Evolutionary conservation across 2,113 vertebrate genomes (phyloP).

Genomic region (Dolichotis patagonum): DNA sequence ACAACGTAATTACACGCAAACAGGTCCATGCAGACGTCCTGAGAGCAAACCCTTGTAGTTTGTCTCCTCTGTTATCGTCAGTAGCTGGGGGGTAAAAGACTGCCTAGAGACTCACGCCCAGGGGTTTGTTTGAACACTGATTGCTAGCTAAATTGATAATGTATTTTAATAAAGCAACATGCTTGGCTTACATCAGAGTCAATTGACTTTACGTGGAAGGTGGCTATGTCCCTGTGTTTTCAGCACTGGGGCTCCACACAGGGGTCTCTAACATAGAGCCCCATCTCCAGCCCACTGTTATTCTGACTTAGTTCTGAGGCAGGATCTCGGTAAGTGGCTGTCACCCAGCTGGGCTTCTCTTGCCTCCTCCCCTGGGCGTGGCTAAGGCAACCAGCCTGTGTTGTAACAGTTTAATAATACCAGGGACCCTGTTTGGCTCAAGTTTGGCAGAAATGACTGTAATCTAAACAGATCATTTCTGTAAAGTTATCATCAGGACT

Average conservation of each 20-base stretch:
- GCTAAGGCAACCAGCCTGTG: neutral
- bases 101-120: neutral
- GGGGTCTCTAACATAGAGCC: neutral
- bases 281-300: neutral
- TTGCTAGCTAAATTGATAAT: slow-evolving; percentile 7
- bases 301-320: neutral
- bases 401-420: neutral
- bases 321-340: neutral
- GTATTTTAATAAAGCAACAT: slow-evolving; percentile 22
- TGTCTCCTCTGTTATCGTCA: neutral
- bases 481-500: neutral
- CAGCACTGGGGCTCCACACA: too few relatives aligned
- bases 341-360: neutral
- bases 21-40: neutral
- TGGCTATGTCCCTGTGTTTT: neutral
- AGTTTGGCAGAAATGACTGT: neutral
- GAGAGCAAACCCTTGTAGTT: fast-evolving
- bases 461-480: neutral
- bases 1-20: neutral
- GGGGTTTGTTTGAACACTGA: neutral
- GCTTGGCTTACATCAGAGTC: neutral
- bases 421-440: neutral
- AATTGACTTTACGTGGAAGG: neutral
- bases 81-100: neutral
- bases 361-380: neutral